Conservation (phyloP, 2,888 invertebrate genomes). For the Drosophila subquinaria region DNA sequence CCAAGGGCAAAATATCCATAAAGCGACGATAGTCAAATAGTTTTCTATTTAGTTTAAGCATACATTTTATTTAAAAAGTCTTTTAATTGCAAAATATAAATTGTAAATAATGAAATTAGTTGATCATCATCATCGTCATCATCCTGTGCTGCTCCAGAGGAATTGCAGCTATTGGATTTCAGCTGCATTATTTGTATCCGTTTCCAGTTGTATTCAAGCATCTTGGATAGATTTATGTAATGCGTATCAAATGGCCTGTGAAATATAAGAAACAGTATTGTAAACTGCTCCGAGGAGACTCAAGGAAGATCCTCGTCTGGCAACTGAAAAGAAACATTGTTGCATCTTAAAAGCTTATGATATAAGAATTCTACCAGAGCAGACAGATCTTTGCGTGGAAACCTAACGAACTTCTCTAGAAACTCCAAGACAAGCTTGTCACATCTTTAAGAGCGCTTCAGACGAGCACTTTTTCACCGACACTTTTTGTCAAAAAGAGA, state of each 20-base stretch:
- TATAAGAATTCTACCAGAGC: background rate
- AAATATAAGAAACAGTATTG: background rate
- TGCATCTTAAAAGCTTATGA: background rate
- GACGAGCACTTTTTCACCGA: too few species aligned
- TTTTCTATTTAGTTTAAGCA: constrained; percentile 7
- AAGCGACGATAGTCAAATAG: constrained; percentile 88
- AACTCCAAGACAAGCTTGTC: too few species aligned
- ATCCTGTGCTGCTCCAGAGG: background rate
- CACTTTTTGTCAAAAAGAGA: too few species aligned
- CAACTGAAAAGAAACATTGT: background rate
- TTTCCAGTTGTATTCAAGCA: background rate
- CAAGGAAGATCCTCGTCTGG: background rate
- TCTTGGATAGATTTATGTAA: background rate
- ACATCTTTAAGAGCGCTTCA: too few species aligned
- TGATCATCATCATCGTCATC: background rate
- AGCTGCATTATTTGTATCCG: background rate
- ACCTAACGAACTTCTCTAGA: too few species aligned
- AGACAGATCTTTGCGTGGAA: too few species aligned
- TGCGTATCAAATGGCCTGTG: background rate
- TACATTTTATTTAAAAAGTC: constrained; percentile 25
- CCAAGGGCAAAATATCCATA: constrained; percentile 94
- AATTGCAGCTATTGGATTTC: background rate
- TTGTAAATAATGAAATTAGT: constrained; percentile 32
- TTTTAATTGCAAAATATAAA: constrained; percentile 12
- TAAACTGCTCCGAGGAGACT: background rate